phyloP scores from a whole-genome alignment of 2,888 invertebrate species.

The Caenorhabditis auriculariae region DNA sequence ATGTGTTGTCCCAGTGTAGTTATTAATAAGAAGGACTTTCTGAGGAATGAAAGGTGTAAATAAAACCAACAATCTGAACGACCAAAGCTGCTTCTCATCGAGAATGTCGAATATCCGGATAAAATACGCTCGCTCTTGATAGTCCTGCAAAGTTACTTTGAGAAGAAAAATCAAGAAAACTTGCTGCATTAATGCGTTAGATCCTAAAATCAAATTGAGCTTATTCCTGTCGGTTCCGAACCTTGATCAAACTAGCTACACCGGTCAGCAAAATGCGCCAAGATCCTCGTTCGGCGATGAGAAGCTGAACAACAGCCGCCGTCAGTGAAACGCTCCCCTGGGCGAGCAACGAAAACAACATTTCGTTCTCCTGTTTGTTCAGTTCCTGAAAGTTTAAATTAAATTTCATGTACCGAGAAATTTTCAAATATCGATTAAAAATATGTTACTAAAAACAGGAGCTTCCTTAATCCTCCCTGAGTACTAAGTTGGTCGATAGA shows the following conservation, averaged over 20 bases:
- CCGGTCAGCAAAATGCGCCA: conserved; percentile 43
- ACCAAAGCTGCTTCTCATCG: conserved; percentile 38
- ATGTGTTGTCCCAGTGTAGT: too few species aligned
- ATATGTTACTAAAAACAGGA: too few species aligned
- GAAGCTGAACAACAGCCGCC: conserved; percentile 50
- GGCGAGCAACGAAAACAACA: conserved; percentile 33
- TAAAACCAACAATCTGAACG: conserved; percentile 44
- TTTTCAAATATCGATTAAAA: too few species aligned
- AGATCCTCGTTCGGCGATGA: conserved; percentile 32
- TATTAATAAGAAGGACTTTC: too few species aligned
- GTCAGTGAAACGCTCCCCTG: conserved; percentile 41
- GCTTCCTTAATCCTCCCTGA: too few species aligned
- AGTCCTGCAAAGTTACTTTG: conserved; percentile 41
- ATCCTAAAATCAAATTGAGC: not conserved
- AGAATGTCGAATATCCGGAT: conserved; percentile 49
- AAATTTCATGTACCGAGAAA: too few species aligned
- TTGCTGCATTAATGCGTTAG: not conserved
- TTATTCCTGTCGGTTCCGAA: too few species aligned
- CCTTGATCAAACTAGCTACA: conserved; percentile 38
- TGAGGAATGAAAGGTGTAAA: not conserved
- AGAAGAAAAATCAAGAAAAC: not conserved
- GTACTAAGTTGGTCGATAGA: too few species aligned
- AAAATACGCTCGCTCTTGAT: conserved; percentile 47
- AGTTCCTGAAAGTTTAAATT: conserved; percentile 28
- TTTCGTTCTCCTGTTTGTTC: conserved; percentile 28